These are phyloP conservation scores for Scolopax rusticola DNA, from an alignment of 2,797 vertebrate genomes.

Conservation along the genomic window DNA sequence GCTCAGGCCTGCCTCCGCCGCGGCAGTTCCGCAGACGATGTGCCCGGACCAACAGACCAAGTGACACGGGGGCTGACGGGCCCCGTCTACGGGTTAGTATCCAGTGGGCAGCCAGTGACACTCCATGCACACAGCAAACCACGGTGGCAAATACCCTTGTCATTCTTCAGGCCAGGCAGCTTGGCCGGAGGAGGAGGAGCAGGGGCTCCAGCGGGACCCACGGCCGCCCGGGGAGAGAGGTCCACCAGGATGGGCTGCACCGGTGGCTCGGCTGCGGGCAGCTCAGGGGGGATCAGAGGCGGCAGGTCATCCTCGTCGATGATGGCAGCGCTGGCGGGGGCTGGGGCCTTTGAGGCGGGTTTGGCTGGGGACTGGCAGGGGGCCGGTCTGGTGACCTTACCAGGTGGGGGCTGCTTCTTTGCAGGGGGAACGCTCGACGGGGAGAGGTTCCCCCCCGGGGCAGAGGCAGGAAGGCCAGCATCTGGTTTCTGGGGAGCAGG, in stretches of 20 bases:
- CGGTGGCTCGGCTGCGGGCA: constrained; percentile 72
- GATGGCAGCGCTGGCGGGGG: background rate
- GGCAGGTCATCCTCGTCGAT: constrained; percentile 90
- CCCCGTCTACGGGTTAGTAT: constrained; percentile 62
- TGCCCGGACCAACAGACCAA: background rate
- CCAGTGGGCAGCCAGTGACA: constrained; percentile 74
- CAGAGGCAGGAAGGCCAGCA: background rate
- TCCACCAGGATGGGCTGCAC: constrained; percentile 79
- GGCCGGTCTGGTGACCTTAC: constrained; percentile 56
- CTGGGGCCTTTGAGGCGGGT: constrained; percentile 45
- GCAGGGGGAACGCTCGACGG: background rate
- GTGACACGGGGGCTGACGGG: accelerated
- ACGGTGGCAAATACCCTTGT: constrained; percentile 91
- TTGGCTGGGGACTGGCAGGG: constrained; percentile 41
- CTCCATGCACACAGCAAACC: constrained; percentile 84
- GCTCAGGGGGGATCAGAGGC: constrained; percentile 92
- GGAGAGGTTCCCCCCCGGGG: background rate
- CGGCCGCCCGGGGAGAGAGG: constrained; percentile 69
- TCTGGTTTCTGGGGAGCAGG: background rate
- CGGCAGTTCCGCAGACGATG: background rate
- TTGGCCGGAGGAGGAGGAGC: constrained; percentile 78
- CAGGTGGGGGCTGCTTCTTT: constrained; percentile 53
- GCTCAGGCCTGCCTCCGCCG: background rate
- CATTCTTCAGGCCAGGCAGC: constrained; percentile 91
- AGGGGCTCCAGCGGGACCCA: constrained; percentile 44